Evolutionary conservation across 1,140 invertebrate genomes (phyloP), one percentile per base, ranked within the genome.

Genomic region (Eriocheir sinensis): DNA sequence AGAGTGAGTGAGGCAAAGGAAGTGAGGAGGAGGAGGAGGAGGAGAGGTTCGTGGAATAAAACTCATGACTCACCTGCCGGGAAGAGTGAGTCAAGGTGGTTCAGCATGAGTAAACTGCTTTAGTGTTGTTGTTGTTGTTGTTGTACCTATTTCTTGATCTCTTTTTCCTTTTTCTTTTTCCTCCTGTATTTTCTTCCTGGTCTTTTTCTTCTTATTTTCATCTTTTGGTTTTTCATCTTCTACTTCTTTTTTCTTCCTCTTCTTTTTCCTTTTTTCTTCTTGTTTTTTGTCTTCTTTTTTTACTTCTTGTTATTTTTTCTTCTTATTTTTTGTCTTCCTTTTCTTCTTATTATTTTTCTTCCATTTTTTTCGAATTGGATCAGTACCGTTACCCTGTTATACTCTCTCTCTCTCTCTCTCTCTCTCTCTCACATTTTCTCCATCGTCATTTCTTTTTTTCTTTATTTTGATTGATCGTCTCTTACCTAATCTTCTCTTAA

Each of bases 381-480:
- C 60, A 15, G 12, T 72, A n/a, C 60, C 60, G n/a, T 15, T n/a
- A 15, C 60, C 60, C 60, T 72, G 60, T n/a, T n/a, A 15, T 72
- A 15, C 60, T n/a, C 60, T n/a, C 60, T n/a, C n/a, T n/a, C n/a
- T 72, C 60, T 72, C 60, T 72, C n/a, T 72, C n/a, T 72, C 60
- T 72, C 60, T 72, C 12, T 72, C n/a, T 72, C n/a, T n/a, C n/a
- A n/a, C n/a, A n/a, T n/a, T n/a, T n/a, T n/a, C n/a, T n/a, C n/a
- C n/a, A n/a, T n/a, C n/a, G n/a, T n/a, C n/a, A n/a, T n/a, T n/a
- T n/a, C n/a, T n/a, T n/a, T n/a, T n/a, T n/a, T n/a, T n/a, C n/a
- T n/a, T n/a, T n/a, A n/a, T n/a, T n/a, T n/a, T n/a, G n/a, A n/a
- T n/a, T n/a, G n/a, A n/a, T n/a, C n/a, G n/a, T n/a, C n/a, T n/a